phyloP scores from a whole-genome alignment of 2,113 vertebrate genomes.

The Phasianus colchicus region DNA sequence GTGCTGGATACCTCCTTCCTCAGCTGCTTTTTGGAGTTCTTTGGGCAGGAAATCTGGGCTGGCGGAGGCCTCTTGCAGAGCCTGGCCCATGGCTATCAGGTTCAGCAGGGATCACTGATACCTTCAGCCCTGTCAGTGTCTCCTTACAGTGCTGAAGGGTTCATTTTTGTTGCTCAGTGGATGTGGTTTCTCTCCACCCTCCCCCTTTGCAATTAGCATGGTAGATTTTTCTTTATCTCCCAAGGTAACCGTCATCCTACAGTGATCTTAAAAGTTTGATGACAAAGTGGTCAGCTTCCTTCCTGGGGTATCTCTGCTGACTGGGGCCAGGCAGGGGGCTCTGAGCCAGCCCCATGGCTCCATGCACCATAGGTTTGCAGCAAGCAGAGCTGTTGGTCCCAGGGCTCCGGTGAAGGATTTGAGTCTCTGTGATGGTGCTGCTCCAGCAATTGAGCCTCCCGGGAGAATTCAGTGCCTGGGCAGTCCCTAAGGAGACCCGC shows the following conservation, averaged over 20 bases:
- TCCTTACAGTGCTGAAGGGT: neutral
- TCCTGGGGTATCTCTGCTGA: rapidly evolving
- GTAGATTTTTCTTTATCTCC: slow-evolving; percentile 5
- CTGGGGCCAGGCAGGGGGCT: too few relatives aligned
- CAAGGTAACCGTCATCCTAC: neutral
- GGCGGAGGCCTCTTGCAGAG: neutral
- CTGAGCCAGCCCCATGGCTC: rapidly evolving
- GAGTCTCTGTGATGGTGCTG: neutral
- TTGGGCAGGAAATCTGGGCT: neutral
- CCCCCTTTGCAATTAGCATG: neutral
- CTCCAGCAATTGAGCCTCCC: neutral
- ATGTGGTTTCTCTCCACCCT: slow-evolving; percentile 47
- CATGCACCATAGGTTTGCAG: too few relatives aligned
- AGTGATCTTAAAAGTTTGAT: neutral
- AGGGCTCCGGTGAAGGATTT: neutral
- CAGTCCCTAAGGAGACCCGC: slow-evolving; percentile 37
- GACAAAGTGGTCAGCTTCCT: neutral
- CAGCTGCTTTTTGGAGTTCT: neutral
- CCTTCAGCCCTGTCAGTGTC: rapidly evolving
- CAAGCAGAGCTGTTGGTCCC: rapidly evolving
- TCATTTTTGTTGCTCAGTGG: neutral
- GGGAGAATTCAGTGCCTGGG: neutral
- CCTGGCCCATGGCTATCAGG: rapidly evolving
- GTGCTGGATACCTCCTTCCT: rapidly evolving
- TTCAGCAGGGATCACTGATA: neutral